These are phyloP conservation scores for Catocala nupta DNA, from an alignment of 2,888 invertebrate genomes.

Conservation along the genomic window DNA sequence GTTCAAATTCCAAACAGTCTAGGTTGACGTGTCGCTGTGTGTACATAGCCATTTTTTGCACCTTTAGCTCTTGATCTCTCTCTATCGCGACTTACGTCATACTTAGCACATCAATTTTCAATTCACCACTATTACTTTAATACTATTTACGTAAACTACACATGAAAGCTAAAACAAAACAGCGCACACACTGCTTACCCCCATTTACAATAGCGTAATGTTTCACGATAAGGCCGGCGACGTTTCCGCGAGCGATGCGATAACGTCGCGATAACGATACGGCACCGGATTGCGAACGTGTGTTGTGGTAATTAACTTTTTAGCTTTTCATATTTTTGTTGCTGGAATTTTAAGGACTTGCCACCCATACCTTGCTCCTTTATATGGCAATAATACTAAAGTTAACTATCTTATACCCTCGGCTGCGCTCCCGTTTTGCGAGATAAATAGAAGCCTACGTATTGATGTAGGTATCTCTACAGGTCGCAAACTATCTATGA, in stretches of 20 bases:
- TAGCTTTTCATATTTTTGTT: constrained; percentile 13
- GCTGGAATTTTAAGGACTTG: neutral
- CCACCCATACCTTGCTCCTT: neutral
- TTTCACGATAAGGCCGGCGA: constrained; percentile 55
- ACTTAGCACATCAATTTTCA: neutral
- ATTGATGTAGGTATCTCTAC: too few species aligned
- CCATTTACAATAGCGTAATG: constrained; percentile 41
- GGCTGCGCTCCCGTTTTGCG: too few species aligned
- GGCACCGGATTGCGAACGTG: constrained; percentile 42
- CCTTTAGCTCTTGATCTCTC: too few species aligned
- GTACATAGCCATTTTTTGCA: too few species aligned
- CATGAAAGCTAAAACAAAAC: constrained; percentile 9
- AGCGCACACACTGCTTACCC: constrained; percentile 28
- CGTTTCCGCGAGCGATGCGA: constrained; percentile 65
- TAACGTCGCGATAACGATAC: constrained; percentile 52
- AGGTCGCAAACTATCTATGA: too few species aligned
- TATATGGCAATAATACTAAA: too few species aligned
- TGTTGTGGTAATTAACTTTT: constrained; percentile 47
- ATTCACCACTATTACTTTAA: neutral
- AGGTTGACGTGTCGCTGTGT: too few species aligned
- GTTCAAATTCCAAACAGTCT: too few species aligned
- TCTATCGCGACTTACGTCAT: too few species aligned
- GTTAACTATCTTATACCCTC: too few species aligned
- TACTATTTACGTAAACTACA: neutral
- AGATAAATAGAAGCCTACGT: too few species aligned